Evolutionary conservation across 2,797 vertebrate genomes (phyloP).

Genomic region (Champsocephalus esox): DNA sequence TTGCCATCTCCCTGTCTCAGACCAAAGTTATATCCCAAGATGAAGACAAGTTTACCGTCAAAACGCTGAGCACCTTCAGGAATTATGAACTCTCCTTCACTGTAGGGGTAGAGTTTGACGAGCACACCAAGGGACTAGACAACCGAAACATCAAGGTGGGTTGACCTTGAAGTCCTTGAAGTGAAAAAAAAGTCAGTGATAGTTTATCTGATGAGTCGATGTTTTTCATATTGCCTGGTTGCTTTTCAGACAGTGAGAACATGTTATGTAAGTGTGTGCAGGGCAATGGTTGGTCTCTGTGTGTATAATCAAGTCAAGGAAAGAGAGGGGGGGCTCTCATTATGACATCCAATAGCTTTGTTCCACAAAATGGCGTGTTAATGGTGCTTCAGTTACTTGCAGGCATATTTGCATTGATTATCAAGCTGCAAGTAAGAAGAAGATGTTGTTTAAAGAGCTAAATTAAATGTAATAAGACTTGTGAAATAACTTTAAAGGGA

Average conservation of each 20-base stretch:
- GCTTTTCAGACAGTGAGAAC: slow-evolving; percentile 1
- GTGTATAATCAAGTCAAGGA: neutral
- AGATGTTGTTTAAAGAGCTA: neutral
- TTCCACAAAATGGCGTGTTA: neutral
- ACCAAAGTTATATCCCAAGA: slow-evolving; percentile 91
- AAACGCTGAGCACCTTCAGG: slow-evolving; percentile 92
- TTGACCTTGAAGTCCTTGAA: slow-evolving; percentile 10
- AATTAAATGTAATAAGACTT: neutral
- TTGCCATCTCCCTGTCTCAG: slow-evolving; percentile 89
- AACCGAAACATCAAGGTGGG: slow-evolving; percentile 88
- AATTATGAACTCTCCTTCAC: slow-evolving; percentile 90
- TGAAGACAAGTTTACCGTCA: slow-evolving; percentile 88
- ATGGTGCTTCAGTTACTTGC: neutral
- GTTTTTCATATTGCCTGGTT: slow-evolving; percentile 1
- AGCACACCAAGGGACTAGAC: slow-evolving; percentile 92
- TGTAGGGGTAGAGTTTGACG: slow-evolving; percentile 91
- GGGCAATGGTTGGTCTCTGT: slow-evolving; percentile 10
- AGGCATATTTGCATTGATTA: neutral
- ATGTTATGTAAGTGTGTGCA: slow-evolving; percentile 9
- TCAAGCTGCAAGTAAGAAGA: neutral
- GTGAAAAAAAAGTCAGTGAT: neutral
- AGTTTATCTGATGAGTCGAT: slow-evolving; percentile 1
- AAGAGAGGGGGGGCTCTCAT: neutral
- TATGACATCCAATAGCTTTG: neutral
- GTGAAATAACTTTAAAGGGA: no score